A percentile compares a stretch with the other conserved stretches of the same genome.
Conservation (phyloP, 2,888 invertebrate species). For the Molorchus minor region DNA sequence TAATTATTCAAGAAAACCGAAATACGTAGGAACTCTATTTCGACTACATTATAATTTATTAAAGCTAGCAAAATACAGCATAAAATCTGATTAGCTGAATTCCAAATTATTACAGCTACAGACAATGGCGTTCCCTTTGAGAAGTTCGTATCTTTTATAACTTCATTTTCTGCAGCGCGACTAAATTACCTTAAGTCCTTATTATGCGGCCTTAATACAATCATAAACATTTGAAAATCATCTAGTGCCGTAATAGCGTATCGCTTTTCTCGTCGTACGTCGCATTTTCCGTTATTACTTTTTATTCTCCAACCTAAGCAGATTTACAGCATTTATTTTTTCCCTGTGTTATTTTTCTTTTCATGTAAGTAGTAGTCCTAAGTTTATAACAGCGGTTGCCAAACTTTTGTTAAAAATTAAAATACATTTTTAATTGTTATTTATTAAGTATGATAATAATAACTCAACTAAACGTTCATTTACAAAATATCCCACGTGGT, state of each 20-base stretch:
- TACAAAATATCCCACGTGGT: too few relatives aligned
- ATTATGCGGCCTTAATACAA: constrained; percentile 56
- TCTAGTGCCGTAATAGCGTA: constrained; percentile 17
- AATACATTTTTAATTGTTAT: too few relatives aligned
- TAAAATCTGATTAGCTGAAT: constrained; percentile 56
- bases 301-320: neutral
- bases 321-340: neutral
- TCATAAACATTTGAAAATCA: constrained; percentile 53
- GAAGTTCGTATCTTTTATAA: constrained; percentile 56
- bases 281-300: constrained; percentile 3
- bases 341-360: neutral
- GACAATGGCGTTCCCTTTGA: constrained; percentile 53
- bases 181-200: constrained; percentile 59
- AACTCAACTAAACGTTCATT: too few relatives aligned
- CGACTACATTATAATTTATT: constrained; percentile 41
- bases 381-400: too few relatives aligned
- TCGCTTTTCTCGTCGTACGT: constrained; percentile 8
- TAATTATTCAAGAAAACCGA: constrained; percentile 30
- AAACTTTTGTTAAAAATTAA: too few relatives aligned
- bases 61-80: constrained; percentile 45
- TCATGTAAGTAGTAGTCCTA: too few relatives aligned
- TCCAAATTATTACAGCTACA: constrained; percentile 58
- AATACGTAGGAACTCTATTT: constrained; percentile 38
- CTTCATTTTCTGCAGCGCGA: constrained; percentile 58
- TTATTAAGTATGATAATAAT: too few relatives aligned